Conservation (phyloP, 1,140 invertebrate species). For the Ooceraea biroi region DNA sequence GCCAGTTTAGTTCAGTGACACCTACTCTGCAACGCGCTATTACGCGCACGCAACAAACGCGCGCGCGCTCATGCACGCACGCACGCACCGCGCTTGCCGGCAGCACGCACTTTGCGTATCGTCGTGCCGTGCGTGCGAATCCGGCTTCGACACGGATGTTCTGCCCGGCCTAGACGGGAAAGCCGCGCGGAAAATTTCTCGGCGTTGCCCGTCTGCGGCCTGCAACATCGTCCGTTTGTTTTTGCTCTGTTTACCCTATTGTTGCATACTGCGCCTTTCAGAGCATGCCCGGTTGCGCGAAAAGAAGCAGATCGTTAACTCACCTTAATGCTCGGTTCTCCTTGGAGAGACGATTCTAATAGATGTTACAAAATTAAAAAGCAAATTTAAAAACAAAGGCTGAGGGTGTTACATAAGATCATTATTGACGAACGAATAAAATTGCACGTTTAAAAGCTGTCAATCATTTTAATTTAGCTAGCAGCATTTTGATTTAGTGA, state of each 20-base stretch:
- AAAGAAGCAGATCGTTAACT: conserved; percentile 25
- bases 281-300: conserved; percentile 34
- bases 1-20: conserved; percentile 72
- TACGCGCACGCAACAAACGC: conserved; percentile 61
- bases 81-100: not conserved
- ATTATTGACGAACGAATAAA: not conserved
- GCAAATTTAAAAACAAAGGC: not conserved
- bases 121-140: conserved; percentile 47
- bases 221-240: conserved; percentile 46
- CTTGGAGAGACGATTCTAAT: not conserved
- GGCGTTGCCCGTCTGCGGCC: not conserved
- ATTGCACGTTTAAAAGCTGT: not conserved
- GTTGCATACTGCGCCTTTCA: conserved; percentile 12
- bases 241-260: conserved; percentile 50
- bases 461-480: not conserved
- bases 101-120: conserved; percentile 55
- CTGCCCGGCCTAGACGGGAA: conserved; percentile 25
- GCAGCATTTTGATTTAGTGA: too few species aligned
- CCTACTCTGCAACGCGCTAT: conserved; percentile 59
- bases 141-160: conserved; percentile 33
- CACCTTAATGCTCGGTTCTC: conserved; percentile 7
- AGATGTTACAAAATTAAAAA: not conserved
- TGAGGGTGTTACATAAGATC: too few species aligned
- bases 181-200: conserved; percentile 34
- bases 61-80: conserved; percentile 10